A percentile compares a stretch with the other conserved stretches of the same genome.
Conservation (phyloP, 2,888 invertebrate genomes). For the Helobdella robusta region DNA sequence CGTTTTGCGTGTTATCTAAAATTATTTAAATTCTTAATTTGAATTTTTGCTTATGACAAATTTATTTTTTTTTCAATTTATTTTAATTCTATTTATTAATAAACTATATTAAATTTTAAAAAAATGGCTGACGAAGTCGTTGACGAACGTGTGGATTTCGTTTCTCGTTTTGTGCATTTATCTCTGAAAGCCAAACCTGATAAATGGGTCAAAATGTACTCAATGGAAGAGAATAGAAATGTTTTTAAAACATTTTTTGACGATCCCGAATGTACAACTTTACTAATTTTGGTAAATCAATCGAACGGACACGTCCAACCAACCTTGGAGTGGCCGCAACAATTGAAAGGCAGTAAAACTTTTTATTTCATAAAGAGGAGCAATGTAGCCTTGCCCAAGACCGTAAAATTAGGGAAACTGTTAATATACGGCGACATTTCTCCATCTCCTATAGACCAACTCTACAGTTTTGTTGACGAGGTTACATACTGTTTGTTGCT, state of each 20-base stretch:
- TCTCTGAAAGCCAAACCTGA: slow-evolving; percentile 78
- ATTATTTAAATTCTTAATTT: background rate
- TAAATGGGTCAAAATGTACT: slow-evolving; percentile 73
- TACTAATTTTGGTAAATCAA: slow-evolving; percentile 41
- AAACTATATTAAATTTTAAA: background rate
- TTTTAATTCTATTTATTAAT: background rate
- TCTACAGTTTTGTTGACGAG: slow-evolving; percentile 82
- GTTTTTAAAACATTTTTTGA: slow-evolving; percentile 48
- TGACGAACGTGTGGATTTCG: slow-evolving; percentile 63
- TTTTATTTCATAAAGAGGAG: slow-evolving; percentile 70
- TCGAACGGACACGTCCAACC: slow-evolving; percentile 58
- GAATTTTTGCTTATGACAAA: background rate
- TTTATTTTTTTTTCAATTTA: background rate
- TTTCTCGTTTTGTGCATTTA: slow-evolving; percentile 61
- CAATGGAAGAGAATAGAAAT: slow-evolving; percentile 46
- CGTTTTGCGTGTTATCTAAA: too few relatives aligned
- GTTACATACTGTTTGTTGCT: too few relatives aligned
- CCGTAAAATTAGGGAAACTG: slow-evolving; percentile 56
- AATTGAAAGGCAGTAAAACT: slow-evolving; percentile 53
- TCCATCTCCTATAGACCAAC: slow-evolving; percentile 76
- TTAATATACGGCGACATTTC: slow-evolving; percentile 76
- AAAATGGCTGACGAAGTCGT: slow-evolving; percentile 45
- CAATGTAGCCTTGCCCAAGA: slow-evolving; percentile 58
- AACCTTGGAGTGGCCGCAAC: slow-evolving; percentile 72
- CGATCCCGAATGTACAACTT: slow-evolving; percentile 41